Evolutionary conservation across 2,888 invertebrate species (phyloP).

Genomic region (Glaucopsyche alexis): DNA sequence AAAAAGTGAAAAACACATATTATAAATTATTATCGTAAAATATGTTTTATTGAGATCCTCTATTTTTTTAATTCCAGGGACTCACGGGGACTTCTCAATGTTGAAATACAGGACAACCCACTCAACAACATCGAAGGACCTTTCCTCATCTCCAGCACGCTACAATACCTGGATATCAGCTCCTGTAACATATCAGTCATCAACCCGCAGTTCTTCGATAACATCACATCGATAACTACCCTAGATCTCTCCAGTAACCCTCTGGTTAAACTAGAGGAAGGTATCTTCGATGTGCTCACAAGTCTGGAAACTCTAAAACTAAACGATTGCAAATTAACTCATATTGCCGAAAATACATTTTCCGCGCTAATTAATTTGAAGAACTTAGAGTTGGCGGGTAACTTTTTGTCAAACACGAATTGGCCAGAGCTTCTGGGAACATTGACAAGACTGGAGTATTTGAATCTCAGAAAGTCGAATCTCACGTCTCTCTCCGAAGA

Average conservation of each 20-base stretch:
- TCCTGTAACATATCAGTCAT: conserved; percentile 81
- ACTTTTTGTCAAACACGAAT: conserved; percentile 76
- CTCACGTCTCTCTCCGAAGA: conserved; percentile 82
- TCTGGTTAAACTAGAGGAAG: conserved; percentile 76
- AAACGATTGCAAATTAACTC: conserved; percentile 82
- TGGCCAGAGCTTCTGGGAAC: conserved; percentile 83
- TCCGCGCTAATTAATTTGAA: conserved; percentile 80
- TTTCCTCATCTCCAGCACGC: conserved; percentile 82
- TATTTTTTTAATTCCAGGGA: conserved; percentile 70
- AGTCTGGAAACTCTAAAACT: conserved; percentile 83
- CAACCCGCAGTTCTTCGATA: conserved; percentile 83
- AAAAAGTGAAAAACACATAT: no score
- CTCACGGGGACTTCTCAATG: conserved; percentile 83
- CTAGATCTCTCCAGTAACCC: conserved; percentile 86
- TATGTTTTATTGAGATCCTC: no score
- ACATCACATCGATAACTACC: conserved; percentile 83
- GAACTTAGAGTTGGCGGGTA: conserved; percentile 82
- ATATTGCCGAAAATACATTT: conserved; percentile 79
- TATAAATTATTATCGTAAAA: no score
- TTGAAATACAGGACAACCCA: conserved; percentile 86
- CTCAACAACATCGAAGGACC: conserved; percentile 81
- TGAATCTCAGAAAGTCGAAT: conserved; percentile 82
- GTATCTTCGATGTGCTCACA: conserved; percentile 82
- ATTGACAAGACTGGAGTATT: conserved; percentile 80
- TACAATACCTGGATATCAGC: conserved; percentile 84